These are phyloP conservation scores for Anguilla anguilla DNA, from an alignment of 2,797 vertebrate species.

Conservation along the genomic window DNA sequence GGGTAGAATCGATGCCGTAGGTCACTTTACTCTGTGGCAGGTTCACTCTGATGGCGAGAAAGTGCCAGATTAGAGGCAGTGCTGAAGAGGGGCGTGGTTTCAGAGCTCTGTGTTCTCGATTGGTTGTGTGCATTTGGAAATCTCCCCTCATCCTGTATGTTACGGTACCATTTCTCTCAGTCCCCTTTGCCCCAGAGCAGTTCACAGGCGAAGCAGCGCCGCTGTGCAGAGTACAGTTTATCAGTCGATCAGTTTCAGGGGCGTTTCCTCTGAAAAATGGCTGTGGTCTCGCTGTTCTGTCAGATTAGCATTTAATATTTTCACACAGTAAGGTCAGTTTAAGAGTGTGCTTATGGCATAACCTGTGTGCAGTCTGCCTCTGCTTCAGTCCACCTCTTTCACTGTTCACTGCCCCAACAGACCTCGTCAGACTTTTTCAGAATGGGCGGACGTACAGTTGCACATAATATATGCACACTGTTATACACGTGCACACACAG, in stretches of 20 bases:
- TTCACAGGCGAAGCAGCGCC: not conserved
- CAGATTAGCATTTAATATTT: not conserved
- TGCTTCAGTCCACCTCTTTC: not conserved
- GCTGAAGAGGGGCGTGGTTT: not conserved
- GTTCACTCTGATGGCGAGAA: slow-evolving; percentile 45
- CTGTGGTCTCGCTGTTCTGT: not conserved
- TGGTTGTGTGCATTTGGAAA: not conserved
- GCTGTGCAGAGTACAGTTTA: not conserved
- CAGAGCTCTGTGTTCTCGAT: not conserved
- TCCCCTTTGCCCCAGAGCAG: not conserved
- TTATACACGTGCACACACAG: too few species aligned
- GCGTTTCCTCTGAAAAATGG: not conserved
- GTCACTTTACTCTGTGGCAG: slow-evolving; percentile 76
- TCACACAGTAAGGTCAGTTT: not conserved
- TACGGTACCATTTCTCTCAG: not conserved
- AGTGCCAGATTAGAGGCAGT: not conserved
- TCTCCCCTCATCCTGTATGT: not conserved
- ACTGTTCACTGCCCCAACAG: not conserved
- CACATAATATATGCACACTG: not conserved
- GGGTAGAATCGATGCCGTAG: slow-evolving; percentile 73
- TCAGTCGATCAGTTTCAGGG: not conserved
- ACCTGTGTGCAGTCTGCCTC: not conserved
- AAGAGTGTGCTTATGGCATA: not conserved
- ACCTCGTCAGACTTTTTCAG: not conserved
- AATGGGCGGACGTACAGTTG: not conserved